A percentile compares a stretch with the other conserved stretches of the same genome.
Conservation (phyloP, 2,888 invertebrate genomes). For the Scaptomyza flava region DNA sequence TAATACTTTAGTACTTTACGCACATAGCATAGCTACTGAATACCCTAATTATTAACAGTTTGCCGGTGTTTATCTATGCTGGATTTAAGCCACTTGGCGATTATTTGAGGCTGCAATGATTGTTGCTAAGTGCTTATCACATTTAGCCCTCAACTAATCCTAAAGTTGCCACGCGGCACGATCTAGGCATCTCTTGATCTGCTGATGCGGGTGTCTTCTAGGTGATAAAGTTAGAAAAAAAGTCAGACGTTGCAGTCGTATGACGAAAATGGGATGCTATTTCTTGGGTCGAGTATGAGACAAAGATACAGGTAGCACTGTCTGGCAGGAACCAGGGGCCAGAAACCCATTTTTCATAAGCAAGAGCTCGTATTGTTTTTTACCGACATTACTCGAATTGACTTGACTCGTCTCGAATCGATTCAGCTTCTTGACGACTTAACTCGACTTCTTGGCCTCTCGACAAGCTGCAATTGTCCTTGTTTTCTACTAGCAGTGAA, state of each 20-base stretch:
- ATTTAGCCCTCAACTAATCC: slow-evolving; percentile 50
- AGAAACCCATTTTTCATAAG: slow-evolving; percentile 23
- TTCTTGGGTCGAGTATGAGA: background rate
- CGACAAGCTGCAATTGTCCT: slow-evolving; percentile 71
- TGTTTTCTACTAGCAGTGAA: slow-evolving; percentile 42
- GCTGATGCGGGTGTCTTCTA: background rate
- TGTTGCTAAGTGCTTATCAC: slow-evolving; percentile 54
- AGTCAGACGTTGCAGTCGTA: background rate
- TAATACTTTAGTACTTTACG: too few species aligned
- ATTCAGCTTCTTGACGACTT: slow-evolving; percentile 21
- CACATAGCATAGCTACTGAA: too few species aligned
- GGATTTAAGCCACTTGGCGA: slow-evolving; percentile 11
- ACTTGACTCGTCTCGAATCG: slow-evolving; percentile 3
- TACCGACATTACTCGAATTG: slow-evolving; percentile 24
- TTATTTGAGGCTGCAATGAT: slow-evolving; percentile 41
- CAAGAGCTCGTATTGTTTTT: slow-evolving; percentile 54
- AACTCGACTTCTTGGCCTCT: slow-evolving; percentile 58
- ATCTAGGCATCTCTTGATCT: slow-evolving; percentile 55
- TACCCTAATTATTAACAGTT: background rate
- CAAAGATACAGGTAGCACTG: slow-evolving; percentile 47
- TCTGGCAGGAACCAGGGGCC: slow-evolving; percentile 22
- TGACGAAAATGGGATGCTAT: slow-evolving; percentile 25
- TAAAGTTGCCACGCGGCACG: slow-evolving; percentile 23
- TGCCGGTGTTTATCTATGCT: slow-evolving; percentile 1
- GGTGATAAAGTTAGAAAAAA: slow-evolving; percentile 5